Conservation (phyloP, 2,888 invertebrate species). For the Junonia oenone region DNA sequence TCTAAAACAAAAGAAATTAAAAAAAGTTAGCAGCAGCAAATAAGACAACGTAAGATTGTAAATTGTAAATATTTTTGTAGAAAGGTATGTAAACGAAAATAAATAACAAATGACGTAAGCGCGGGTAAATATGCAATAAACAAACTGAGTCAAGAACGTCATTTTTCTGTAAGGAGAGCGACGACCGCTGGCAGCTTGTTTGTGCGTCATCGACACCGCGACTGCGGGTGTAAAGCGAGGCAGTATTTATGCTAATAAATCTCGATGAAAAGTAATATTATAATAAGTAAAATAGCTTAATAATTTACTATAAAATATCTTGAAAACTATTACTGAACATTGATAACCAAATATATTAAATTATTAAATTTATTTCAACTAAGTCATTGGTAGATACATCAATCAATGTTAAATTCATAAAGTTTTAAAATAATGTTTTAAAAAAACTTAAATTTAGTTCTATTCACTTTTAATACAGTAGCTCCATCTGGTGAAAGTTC, state of each 20-base stretch:
- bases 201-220: slow-evolving; percentile 37
- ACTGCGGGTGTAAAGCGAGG: slow-evolving; percentile 7
- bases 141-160: slow-evolving; percentile 59
- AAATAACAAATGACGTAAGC: slow-evolving; percentile 42
- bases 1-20: not conserved
- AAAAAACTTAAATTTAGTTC: too few relatives aligned
- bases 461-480: too few relatives aligned
- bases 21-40: not conserved
- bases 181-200: slow-evolving; percentile 59
- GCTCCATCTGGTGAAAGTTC: slow-evolving; percentile 54
- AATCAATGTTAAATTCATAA: too few relatives aligned
- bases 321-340: not conserved
- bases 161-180: slow-evolving; percentile 59
- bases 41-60: slow-evolving; percentile 3
- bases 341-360: too few relatives aligned
- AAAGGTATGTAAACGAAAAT: slow-evolving; percentile 20
- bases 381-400: too few relatives aligned
- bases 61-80: slow-evolving; percentile 8
- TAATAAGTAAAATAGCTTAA: not conserved
- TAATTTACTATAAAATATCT: not conserved
- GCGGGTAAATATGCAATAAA: slow-evolving; percentile 45
- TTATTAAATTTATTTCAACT: too few relatives aligned
- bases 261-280: not conserved
- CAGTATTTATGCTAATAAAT: not conserved
- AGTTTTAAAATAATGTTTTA: too few relatives aligned